Base-by-base conservation (phyloP, 2,888 invertebrate species). In the Apoda limacodes region DNA sequence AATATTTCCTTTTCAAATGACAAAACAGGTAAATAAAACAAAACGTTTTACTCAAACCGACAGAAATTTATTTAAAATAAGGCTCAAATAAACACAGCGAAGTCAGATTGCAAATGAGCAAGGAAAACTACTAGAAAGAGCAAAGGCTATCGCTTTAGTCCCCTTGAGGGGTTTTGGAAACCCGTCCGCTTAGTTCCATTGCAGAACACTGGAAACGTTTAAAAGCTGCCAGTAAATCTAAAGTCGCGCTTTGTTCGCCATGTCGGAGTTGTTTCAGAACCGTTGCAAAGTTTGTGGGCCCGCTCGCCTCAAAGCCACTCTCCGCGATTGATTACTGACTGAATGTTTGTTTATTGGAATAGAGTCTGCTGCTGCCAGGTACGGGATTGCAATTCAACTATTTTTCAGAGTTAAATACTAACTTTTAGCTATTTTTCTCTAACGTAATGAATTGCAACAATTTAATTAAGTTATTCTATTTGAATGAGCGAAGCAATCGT, bases 221-320 rank as follows among this genome's bases (percentile, higher is more conserved):
- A 56, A 65, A 61, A 60, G 55, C 60, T 50, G 55, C 45, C 57
- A 55, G 58, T 49, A 42, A 59, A 65, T 65, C 57, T 55, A 56
- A 49, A 52, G 49, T 50, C 43, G 46, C 43, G 48, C 59, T 59
- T 64, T 63, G 60, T 62, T 52, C 45, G 43, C 39, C 37, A 39
- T 44, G 41, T 41, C 45, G 45, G 51, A 55, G 50, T 55, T 55
- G 54, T 57, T 65, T 55, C 52, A 52, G 50, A 54, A 54, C n/a
- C n/a, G 50, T 62, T 53, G 50, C 51, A 54, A 62, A 60, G 51
- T 57, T 56, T 50, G 54, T 41, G 48, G 47, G 39, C 46, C 46
- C 47, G 46, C 46, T 45, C 37, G 33, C 46, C 46, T 48, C 17
- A 17, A 17, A 17, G 17, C 17, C 17, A 26, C 17, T 17, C 17